A percentile compares a stretch with the other conserved stretches of the same genome.
Evolutionary conservation across 1,140 invertebrate genomes (phyloP).

Genomic region (Battus philenor): DNA sequence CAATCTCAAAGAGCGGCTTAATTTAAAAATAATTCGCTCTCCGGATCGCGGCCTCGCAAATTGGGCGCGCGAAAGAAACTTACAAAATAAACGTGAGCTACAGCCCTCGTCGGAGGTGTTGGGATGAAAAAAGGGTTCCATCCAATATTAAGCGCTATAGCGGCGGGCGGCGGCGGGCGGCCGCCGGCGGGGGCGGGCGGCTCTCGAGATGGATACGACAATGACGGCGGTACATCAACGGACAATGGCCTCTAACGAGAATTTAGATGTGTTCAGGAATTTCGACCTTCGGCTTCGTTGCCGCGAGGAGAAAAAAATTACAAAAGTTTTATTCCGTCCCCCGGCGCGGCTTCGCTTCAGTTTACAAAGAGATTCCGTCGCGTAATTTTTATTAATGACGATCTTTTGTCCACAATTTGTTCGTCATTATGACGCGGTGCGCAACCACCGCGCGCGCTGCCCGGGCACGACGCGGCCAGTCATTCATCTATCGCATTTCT

Average conservation of each 20-base stretch:
- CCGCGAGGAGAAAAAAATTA: slow-evolving; percentile 20
- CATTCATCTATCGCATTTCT: too few relatives aligned
- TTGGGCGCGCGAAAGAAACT: slow-evolving; percentile 7
- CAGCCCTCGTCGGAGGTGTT: slow-evolving; percentile 7
- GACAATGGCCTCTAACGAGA: slow-evolving; percentile 22
- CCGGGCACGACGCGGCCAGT: too few relatives aligned
- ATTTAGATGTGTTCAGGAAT: slow-evolving; percentile 24
- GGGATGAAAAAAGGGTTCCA: slow-evolving; percentile 9
- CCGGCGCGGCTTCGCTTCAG: slow-evolving; percentile 5
- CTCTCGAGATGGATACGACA: slow-evolving; percentile 5
- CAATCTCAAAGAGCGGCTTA: slow-evolving; percentile 11
- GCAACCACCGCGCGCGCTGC: too few relatives aligned
- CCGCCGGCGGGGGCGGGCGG: neutral
- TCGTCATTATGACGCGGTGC: too few relatives aligned
- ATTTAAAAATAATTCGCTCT: slow-evolving; percentile 8
- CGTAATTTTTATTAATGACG: slow-evolving; percentile 13
- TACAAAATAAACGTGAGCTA: slow-evolving; percentile 11
- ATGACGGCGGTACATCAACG: slow-evolving; percentile 14
- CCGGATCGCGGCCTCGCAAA: slow-evolving; percentile 8
- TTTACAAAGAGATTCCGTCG: slow-evolving; percentile 4
- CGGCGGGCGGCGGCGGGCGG: neutral
- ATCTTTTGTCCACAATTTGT: slow-evolving; percentile 2
- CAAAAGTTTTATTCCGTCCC: slow-evolving; percentile 21
- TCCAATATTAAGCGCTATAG: slow-evolving; percentile 16
- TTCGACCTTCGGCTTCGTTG: slow-evolving; percentile 21